Percentiles rank a stretch among this genome's conserved stretches.
Conservation (phyloP, 30 jellyfish, hydroid and myxozoan species). For the Aurelia aurita complex sp. Pacific region DNA sequence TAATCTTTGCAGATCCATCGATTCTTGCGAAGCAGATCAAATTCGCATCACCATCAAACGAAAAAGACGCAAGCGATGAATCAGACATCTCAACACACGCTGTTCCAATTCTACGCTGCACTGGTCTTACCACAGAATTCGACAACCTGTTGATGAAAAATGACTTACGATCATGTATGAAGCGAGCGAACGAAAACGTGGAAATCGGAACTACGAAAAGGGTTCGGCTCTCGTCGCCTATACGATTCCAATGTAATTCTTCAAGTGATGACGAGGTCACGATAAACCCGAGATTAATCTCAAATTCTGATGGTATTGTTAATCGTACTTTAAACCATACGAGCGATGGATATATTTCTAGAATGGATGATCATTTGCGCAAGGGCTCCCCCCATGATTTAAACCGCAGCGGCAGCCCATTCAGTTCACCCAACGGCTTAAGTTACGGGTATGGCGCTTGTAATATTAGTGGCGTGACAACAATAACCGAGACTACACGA, state of each 20-base stretch:
- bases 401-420: conserved; percentile 6
- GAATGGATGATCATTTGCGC: not conserved
- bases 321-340: too few species aligned
- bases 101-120: conserved; percentile 11
- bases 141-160: conserved; percentile 31
- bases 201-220: conserved; percentile 11
- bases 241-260: conserved; percentile 8
- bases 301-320: conserved; percentile 21
- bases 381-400: not conserved
- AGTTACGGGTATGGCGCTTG: conserved; percentile 52
- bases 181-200: not conserved
- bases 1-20: conserved; percentile 22
- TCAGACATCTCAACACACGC: conserved; percentile 14
- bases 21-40: conserved; percentile 43
- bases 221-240: conserved; percentile 50
- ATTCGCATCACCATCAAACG: conserved; percentile 38
- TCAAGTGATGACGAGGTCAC: conserved; percentile 62
- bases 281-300: conserved; percentile 31
- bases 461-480: conserved; percentile 86
- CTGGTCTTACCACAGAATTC: conserved; percentile 53
- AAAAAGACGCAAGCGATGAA: conserved; percentile 12
- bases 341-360: not conserved
- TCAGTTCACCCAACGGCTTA: conserved; percentile 35
- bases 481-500: conserved; percentile 75
- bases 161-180: conserved; percentile 26